Evolutionary conservation across 2,888 invertebrate species (phyloP).

Genomic region (Platycheirus rosarum): DNA sequence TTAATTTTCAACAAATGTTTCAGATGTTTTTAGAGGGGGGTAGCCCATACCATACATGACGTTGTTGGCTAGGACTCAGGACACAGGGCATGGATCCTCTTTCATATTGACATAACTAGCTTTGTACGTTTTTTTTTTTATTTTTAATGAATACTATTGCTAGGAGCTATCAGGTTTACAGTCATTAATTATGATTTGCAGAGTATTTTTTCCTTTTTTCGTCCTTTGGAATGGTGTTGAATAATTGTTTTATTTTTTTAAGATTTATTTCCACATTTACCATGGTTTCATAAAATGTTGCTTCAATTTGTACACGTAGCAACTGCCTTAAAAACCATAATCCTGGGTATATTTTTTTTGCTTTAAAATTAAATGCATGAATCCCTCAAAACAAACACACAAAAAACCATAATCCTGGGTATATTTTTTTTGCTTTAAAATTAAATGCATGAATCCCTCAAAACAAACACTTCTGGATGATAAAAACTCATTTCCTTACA

Average conservation of each 20-base stretch:
- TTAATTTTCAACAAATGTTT: constrained; percentile 66
- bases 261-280: too few relatives aligned
- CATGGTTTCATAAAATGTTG: too few relatives aligned
- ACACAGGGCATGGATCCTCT: constrained; percentile 36
- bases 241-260: too few relatives aligned
- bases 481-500: constrained; percentile 78
- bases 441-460: too few relatives aligned
- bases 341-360: too few relatives aligned
- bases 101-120: constrained; percentile 55
- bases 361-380: too few relatives aligned
- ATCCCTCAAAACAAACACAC: background rate
- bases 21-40: constrained; percentile 33
- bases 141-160: constrained; percentile 54
- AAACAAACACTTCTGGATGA: background rate
- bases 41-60: background rate
- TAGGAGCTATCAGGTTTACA: constrained; percentile 32
- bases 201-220: too few relatives aligned
- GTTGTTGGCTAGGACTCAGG: constrained; percentile 29
- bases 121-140: constrained; percentile 31
- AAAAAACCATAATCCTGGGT: too few relatives aligned
- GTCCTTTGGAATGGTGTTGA: too few relatives aligned
- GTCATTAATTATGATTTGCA: constrained; percentile 61
- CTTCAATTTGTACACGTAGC: too few relatives aligned
- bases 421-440: too few relatives aligned
- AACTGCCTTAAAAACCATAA: too few relatives aligned